Conservation (phyloP, 2,113 vertebrate genomes). For the Stercorarius parasiticus region DNA sequence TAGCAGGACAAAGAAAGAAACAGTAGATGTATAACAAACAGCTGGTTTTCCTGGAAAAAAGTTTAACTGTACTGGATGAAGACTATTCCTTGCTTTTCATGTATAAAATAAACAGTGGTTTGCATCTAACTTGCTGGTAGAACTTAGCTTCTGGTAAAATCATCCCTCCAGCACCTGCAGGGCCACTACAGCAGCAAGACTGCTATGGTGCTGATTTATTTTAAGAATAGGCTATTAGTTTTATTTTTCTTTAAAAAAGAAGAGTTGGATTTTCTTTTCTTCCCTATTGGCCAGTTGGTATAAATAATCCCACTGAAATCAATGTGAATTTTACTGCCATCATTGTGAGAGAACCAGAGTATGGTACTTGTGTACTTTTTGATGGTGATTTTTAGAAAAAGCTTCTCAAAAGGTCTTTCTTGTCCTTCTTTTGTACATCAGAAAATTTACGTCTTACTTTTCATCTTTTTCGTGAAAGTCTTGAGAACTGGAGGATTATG, state of each 20-base stretch:
- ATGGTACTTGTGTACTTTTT: background rate
- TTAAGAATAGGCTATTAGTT: background rate
- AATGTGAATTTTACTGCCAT: background rate
- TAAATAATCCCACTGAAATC: background rate
- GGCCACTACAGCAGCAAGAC: background rate
- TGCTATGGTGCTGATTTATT: background rate
- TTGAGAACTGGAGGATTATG: slow-evolving; percentile 27
- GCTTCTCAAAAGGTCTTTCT: slow-evolving; percentile 15
- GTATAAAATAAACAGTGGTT: background rate
- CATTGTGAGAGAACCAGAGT: background rate
- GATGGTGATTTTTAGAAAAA: background rate
- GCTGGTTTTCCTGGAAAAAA: background rate
- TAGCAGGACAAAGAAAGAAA: background rate
- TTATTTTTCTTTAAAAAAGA: background rate
- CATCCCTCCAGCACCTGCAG: background rate
- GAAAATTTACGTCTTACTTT: background rate
- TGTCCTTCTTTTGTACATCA: slow-evolving; percentile 9
- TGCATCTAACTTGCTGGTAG: background rate
- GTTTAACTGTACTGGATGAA: background rate
- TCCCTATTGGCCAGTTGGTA: background rate
- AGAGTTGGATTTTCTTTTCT: background rate
- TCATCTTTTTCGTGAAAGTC: background rate
- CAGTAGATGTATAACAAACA: background rate
- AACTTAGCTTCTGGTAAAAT: background rate
- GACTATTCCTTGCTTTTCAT: background rate